Base-by-base conservation (phyloP, 1,140 invertebrate genomes). In the Parapsyche elsis region DNA sequence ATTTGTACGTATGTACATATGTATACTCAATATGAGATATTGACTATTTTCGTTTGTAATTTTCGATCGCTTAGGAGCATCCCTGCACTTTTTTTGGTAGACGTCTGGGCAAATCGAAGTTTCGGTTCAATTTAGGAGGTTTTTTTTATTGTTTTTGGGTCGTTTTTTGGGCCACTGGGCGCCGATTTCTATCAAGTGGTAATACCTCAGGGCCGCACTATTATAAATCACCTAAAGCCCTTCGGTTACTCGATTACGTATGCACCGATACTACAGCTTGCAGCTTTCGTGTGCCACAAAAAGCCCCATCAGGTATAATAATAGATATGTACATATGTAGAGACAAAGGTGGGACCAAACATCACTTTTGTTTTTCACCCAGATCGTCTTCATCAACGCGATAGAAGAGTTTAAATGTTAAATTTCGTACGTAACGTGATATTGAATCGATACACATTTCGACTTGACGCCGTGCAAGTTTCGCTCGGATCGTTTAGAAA, bases 121-220 rank as follows among this genome's bases (percentile, higher is more conserved):
- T 67, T 24, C 21, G 21, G 24, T 26, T 67, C 64, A 26, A 67
- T 26, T 67, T 67, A 23, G 38, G 71, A 46, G 16, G 9, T 38
- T 46, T 0, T 26, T 67, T 67, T 53, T 53, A 53, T 38, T 38
- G 30, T 53, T 67, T 67, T 67, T 73, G 16, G 19, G 30, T n/a
- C 21, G 10, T 73, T 73, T 53, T 59, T 76, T 19, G 23, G 73
- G 46, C 46, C 76, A 57, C 49, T 23, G 71, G 78, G 78, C 73
- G 78, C 74, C 81, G 81, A 81, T 81, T 81, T 76, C 73, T 74
- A 82, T 82, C 81, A 82, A 77, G 71, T 64, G 57, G 74, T 79
- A 45, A 80, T 80, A 80, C 78, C 78, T 78, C 67, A 67, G 74
- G 78, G 73, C 4, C 5, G 12, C 57, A n/a, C 57, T 75, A 77